phyloP scores from a whole-genome alignment of 2,797 vertebrate species.

The Sarcophilus harrisii region DNA sequence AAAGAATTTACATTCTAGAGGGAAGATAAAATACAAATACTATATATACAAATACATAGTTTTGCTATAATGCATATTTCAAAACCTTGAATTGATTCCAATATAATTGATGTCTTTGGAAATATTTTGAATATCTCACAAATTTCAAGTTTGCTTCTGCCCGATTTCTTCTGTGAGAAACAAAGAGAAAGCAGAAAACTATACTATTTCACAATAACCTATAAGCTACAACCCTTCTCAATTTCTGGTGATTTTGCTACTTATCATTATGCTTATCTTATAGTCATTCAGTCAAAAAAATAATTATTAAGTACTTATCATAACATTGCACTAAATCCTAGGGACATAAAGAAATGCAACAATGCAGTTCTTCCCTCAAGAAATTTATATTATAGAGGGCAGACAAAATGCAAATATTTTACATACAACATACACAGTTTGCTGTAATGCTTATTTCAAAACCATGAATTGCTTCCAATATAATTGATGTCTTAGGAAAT shows the following conservation, averaged over 20 bases:
- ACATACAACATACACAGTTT: too few species aligned
- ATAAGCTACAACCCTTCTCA: neutral
- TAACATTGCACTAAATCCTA: too few species aligned
- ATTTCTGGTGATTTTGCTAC: too few species aligned
- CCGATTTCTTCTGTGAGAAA: neutral
- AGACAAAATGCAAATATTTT: too few species aligned
- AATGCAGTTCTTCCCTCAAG: too few species aligned
- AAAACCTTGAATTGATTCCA: neutral
- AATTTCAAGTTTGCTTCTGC: neutral
- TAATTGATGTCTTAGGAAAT: neutral
- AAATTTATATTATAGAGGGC: too few species aligned
- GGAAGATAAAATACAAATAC: neutral
- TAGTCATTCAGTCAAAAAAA: too few species aligned
- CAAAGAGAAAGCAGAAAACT: neutral
- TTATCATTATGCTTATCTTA: too few species aligned
- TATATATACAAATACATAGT: neutral
- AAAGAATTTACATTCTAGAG: neutral
- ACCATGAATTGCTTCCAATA: neutral
- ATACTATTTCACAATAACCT: neutral
- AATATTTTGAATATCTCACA: neutral
- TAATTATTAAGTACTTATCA: too few species aligned
- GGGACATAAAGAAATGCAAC: too few species aligned
- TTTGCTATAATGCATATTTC: neutral
- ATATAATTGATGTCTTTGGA: neutral
- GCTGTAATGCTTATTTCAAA: too few species aligned